phyloP scores from a whole-genome alignment of 30 jellyfish, hydroid and myxozoan genomes.

The Chironex yamaguchii region DNA sequence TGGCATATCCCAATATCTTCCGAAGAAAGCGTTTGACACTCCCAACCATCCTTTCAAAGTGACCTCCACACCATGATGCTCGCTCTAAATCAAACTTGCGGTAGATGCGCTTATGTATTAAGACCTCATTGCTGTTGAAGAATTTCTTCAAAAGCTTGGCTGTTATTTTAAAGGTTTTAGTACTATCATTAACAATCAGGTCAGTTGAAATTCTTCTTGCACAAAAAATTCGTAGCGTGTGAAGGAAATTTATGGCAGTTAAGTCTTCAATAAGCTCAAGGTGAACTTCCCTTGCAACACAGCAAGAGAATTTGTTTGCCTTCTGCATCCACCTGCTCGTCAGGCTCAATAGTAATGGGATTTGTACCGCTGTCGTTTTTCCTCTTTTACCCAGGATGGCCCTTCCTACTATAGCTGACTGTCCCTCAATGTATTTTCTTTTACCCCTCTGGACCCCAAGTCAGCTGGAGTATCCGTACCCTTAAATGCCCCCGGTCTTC shows the following conservation, averaged over 20 bases:
- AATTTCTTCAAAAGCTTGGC: not conserved
- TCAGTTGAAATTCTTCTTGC: not conserved
- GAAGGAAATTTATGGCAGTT: no score
- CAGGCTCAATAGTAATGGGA: not conserved
- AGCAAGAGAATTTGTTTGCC: not conserved
- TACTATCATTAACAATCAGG: not conserved
- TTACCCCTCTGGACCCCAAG: conserved; percentile 59
- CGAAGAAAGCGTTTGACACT: conserved; percentile 51
- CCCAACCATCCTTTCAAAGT: conserved; percentile 45
- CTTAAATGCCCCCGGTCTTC: conserved; percentile 40
- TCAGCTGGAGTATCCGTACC: conserved; percentile 34
- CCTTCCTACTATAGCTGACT: conserved; percentile 60
- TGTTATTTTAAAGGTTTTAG: conserved; percentile 7
- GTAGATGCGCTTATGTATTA: no score
- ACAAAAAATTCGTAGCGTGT: no score
- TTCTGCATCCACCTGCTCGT: conserved; percentile 5
- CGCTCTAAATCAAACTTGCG: conserved; percentile 29
- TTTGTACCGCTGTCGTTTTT: conserved; percentile 31
- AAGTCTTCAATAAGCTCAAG: no score
- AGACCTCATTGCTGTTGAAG: no score
- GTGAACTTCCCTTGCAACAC: no score
- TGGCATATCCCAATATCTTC: conserved; percentile 27
- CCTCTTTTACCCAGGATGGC: conserved; percentile 36
- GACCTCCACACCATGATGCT: conserved; percentile 60
- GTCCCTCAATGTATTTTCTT: not conserved